phyloP scores from a whole-genome alignment of 2,888 invertebrate genomes.

The Pachymerium ferrugineum region DNA sequence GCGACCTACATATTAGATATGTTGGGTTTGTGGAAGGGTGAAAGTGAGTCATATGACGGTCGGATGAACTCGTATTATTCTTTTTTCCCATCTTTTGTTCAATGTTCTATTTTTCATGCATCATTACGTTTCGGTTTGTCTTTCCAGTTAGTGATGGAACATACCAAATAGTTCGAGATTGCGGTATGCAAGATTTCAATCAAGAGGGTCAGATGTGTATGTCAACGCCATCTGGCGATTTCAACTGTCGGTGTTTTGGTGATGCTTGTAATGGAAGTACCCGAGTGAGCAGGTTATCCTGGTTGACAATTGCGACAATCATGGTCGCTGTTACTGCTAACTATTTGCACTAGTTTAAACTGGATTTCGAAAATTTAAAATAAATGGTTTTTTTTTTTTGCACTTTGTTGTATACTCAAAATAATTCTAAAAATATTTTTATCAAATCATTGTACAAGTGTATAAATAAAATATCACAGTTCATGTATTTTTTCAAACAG shows the following conservation, averaged over 20 bases:
- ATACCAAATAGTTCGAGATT: not conserved
- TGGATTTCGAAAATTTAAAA: too few relatives aligned
- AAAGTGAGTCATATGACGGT: not conserved
- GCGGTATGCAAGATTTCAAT: conserved; percentile 7
- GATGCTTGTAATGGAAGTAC: conserved; percentile 12
- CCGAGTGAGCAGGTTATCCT: not conserved
- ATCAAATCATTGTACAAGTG: too few relatives aligned
- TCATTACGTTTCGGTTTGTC: not conserved
- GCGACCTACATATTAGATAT: not conserved
- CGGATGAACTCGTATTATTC: not conserved
- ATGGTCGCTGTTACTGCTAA: too few relatives aligned
- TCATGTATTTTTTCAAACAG: too few relatives aligned
- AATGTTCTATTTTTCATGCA: not conserved
- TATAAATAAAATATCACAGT: too few relatives aligned
- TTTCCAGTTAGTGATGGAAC: conserved; percentile 10
- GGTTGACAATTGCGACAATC: not conserved
- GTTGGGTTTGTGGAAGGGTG: not conserved
- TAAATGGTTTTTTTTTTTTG: too few relatives aligned
- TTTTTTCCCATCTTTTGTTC: too few relatives aligned
- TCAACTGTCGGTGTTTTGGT: conserved; percentile 18
- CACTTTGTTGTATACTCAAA: too few relatives aligned
- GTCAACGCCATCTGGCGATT: conserved; percentile 15
- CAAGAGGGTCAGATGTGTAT: conserved; percentile 26
- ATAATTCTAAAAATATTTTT: too few relatives aligned
- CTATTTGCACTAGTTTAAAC: too few relatives aligned